phyloP scores from a whole-genome alignment of 2,888 invertebrate species.

The Melolontha melolontha region DNA sequence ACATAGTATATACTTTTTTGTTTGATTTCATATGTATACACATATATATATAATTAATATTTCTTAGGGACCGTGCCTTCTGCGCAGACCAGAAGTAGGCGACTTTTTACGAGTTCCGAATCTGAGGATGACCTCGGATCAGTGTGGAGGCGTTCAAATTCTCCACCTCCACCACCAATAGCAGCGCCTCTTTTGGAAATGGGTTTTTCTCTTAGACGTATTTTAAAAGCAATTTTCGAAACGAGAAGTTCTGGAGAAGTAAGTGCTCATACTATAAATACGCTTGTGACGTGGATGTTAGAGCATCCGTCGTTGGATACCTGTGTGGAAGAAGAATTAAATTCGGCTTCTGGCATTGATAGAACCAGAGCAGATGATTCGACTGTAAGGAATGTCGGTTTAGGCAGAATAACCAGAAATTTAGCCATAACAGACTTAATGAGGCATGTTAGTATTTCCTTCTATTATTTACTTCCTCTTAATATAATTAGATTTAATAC shows the following conservation, averaged over 20 bases:
- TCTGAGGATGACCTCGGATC: conserved; percentile 54
- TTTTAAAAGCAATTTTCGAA: conserved; percentile 70
- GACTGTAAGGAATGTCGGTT: conserved; percentile 10
- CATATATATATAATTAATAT: not conserved
- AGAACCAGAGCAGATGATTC: conserved; percentile 26
- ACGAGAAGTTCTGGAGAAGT: conserved; percentile 63
- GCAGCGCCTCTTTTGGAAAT: conserved; percentile 72
- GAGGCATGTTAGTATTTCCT: conserved; percentile 30
- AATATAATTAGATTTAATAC: not conserved
- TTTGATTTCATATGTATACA: not conserved
- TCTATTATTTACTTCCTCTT: not conserved
- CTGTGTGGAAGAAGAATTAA: conserved; percentile 44
- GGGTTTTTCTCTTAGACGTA: conserved; percentile 72
- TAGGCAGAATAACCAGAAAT: conserved; percentile 34
- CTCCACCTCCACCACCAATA: conserved; percentile 66
- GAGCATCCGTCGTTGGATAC: conserved; percentile 66
- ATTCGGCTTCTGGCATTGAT: not conserved
- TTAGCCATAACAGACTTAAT: conserved; percentile 39
- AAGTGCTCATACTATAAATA: conserved; percentile 68
- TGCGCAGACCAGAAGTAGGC: conserved; percentile 35
- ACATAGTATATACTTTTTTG: too few relatives aligned
- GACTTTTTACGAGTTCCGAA: conserved; percentile 51
- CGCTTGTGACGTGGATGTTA: conserved; percentile 74
- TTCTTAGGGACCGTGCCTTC: conserved; percentile 2
- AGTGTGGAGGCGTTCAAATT: conserved; percentile 50